phyloP scores from a whole-genome alignment of 1,140 invertebrate genomes.

The Leptoteleia sp. region DNA sequence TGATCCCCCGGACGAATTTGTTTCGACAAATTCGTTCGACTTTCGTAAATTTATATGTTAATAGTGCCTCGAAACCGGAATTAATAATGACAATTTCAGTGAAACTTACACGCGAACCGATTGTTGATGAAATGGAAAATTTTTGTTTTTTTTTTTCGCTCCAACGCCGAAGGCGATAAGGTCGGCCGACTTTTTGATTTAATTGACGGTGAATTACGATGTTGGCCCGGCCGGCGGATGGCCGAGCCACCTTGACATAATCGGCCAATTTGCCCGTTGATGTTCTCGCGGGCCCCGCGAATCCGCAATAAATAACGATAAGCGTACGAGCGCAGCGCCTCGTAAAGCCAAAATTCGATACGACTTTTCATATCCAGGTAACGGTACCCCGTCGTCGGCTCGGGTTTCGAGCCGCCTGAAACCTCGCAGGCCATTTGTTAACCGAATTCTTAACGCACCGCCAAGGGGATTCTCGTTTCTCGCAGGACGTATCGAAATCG shows the following conservation, averaged over 20 bases:
- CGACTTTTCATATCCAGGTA: slow-evolving; percentile 60
- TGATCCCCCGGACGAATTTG: too few relatives aligned
- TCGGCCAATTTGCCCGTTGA: slow-evolving; percentile 41
- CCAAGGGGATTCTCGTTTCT: slow-evolving; percentile 56
- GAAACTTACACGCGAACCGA: too few relatives aligned
- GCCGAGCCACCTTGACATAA: slow-evolving; percentile 33
- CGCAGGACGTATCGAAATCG: slow-evolving; percentile 47
- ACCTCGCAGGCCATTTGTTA: slow-evolving; percentile 61
- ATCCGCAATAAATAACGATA: slow-evolving; percentile 38
- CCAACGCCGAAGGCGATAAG: too few relatives aligned
- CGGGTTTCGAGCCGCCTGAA: slow-evolving; percentile 59
- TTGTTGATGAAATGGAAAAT: too few relatives aligned
- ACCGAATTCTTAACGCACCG: slow-evolving; percentile 58
- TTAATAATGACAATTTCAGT: too few relatives aligned
- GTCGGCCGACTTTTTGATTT: too few relatives aligned
- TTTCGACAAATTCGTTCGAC: too few relatives aligned
- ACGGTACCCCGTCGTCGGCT: slow-evolving; percentile 57
- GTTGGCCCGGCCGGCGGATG: too few relatives aligned
- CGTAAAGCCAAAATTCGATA: slow-evolving; percentile 57
- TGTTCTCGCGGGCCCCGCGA: slow-evolving; percentile 8
- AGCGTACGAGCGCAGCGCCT: slow-evolving; percentile 11
- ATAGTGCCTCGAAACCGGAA: too few relatives aligned
- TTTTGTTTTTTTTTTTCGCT: too few relatives aligned
- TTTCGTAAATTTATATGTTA: too few relatives aligned
- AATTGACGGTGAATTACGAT: too few relatives aligned